These are phyloP conservation scores for Eulithis prunata DNA, from an alignment of 2,888 invertebrate genomes.

Conservation along the genomic window DNA sequence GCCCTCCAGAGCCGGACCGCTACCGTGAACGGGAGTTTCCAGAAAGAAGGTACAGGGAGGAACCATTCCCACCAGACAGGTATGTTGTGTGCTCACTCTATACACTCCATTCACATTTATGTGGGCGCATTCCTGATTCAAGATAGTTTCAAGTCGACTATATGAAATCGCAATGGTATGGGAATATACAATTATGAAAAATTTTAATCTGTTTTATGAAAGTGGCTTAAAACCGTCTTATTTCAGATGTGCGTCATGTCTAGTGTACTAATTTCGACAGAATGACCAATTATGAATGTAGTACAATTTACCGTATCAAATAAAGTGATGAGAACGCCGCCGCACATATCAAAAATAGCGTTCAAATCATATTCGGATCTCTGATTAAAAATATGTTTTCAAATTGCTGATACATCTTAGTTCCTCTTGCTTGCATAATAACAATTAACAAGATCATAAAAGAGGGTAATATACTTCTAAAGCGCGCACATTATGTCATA, in stretches of 20 bases:
- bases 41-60: conserved; percentile 69
- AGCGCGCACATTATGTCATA: too few species aligned
- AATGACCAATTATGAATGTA: conserved; percentile 34
- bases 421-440: too few species aligned
- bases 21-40: conserved; percentile 61
- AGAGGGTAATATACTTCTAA: too few species aligned
- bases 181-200: neutral
- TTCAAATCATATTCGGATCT: conserved; percentile 7
- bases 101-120: neutral
- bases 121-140: conserved; percentile 1
- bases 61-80: conserved; percentile 66
- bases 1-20: conserved; percentile 64
- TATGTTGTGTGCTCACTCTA: conserved; percentile 44
- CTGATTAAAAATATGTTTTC: too few species aligned
- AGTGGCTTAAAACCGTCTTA: neutral
- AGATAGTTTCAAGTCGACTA: neutral
- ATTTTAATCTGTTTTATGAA: neutral
- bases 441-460: too few species aligned
- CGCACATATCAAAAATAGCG: neutral
- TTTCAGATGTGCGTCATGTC: neutral
- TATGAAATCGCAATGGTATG: too few species aligned
- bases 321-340: neutral
- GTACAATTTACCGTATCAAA: conserved; percentile 17
- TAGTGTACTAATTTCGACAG: conserved; percentile 14
- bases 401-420: too few species aligned